phyloP scores from a whole-genome alignment of 2,113 vertebrate species.

The Tragelaphus imberbis region DNA sequence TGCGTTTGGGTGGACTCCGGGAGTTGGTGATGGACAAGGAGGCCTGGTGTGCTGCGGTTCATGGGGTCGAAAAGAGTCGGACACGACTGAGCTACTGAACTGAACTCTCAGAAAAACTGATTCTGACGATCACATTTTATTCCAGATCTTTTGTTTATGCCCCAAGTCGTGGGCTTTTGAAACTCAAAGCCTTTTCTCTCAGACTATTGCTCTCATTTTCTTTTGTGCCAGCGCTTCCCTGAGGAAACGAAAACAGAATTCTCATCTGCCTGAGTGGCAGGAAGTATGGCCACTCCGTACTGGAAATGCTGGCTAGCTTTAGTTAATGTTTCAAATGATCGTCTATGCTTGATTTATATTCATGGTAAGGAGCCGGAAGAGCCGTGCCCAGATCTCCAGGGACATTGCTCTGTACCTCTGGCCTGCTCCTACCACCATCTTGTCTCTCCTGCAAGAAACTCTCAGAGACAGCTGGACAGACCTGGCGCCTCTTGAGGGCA shows the following conservation, averaged over 20 bases:
- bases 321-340: neutral
- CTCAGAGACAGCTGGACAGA: neutral
- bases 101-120: neutral
- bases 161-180: conserved; percentile 38
- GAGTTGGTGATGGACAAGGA: neutral
- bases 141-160: conserved; percentile 45
- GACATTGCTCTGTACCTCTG: neutral
- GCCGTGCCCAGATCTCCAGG: neutral
- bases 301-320: neutral
- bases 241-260: conserved; percentile 27
- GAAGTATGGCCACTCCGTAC: neutral
- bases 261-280: neutral
- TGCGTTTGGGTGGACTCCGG: accelerated
- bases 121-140: conserved; percentile 24
- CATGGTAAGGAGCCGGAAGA: neutral
- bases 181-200: conserved; percentile 12
- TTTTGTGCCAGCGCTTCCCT: conserved; percentile 23
- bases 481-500: neutral
- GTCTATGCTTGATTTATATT: neutral
- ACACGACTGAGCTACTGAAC: neutral
- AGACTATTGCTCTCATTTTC: conserved; percentile 21
- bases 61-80: neutral
- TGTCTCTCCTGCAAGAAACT: accelerated
- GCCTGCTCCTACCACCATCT: neutral
- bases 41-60: accelerated